Conservation (phyloP, 53 echinoderm and acorn worm genomes). For the Luidia sarsii region DNA sequence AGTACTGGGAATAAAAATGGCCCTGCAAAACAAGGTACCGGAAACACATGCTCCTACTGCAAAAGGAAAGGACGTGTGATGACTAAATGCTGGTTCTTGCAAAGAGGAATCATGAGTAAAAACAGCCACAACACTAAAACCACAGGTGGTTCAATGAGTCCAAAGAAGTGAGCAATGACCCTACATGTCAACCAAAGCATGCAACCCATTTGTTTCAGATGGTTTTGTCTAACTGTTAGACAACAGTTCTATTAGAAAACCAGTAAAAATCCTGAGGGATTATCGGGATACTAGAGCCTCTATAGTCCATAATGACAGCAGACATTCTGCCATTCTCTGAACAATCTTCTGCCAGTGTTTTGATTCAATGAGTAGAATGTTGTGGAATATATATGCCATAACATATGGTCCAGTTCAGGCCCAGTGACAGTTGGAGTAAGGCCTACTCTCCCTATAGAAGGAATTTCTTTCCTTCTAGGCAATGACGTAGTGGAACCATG, state of each 20-base stretch:
- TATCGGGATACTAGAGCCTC: conserved; percentile 65
- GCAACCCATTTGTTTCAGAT: conserved; percentile 17
- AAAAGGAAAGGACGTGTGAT: too few species aligned
- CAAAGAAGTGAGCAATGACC: too few species aligned
- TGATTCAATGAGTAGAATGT: conserved; percentile 51
- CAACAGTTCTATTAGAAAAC: neutral
- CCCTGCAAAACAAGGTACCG: too few species aligned
- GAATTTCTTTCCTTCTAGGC: conserved; percentile 60
- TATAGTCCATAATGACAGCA: conserved; percentile 49
- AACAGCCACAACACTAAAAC: too few species aligned
- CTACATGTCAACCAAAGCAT: too few species aligned
- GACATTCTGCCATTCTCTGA: conserved; percentile 41
- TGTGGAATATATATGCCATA: conserved; percentile 44
- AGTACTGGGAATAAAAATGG: too few species aligned
- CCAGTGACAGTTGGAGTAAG: conserved; percentile 55
- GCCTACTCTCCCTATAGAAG: conserved; percentile 56
- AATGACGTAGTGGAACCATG: conserved; percentile 54
- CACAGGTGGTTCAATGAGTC: too few species aligned
- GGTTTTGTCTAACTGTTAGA: neutral
- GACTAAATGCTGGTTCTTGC: neutral
- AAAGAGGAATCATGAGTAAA: conserved; percentile 25
- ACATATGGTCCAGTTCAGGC: conserved; percentile 24
- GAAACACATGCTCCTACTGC: too few species aligned
- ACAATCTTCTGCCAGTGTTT: conserved; percentile 24
- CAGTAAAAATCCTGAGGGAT: conserved; percentile 11